A percentile compares a stretch with the other conserved stretches of the same genome.
phyloP scores from a whole-genome alignment of 2,888 invertebrate genomes.

The Conus canariensis region DNA sequence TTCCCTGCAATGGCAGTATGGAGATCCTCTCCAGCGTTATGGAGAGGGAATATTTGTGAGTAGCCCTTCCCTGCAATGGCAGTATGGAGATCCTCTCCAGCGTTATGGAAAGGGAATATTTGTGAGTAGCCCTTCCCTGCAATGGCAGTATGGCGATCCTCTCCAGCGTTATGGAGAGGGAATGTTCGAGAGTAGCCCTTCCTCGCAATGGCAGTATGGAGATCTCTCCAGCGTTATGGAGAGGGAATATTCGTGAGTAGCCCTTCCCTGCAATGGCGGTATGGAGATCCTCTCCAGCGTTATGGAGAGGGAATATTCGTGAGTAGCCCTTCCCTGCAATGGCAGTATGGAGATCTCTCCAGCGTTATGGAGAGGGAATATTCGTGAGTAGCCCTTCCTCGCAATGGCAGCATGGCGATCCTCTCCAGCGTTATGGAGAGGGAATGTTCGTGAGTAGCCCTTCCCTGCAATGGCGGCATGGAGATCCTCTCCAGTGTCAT shows the following conservation, averaged over 20 bases:
- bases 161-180: too few relatives aligned
- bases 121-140: too few relatives aligned
- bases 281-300: slow-evolving; percentile 56
- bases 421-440: too few relatives aligned
- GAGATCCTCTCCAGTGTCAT: too few relatives aligned
- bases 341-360: too few relatives aligned
- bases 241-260: slow-evolving; percentile 74
- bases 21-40: slow-evolving; percentile 75
- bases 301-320: slow-evolving; percentile 77
- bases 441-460: too few relatives aligned
- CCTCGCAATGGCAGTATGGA: slow-evolving; percentile 52
- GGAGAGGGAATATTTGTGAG: slow-evolving; percentile 77
- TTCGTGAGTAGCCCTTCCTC: too few relatives aligned
- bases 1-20: slow-evolving; percentile 48
- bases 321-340: slow-evolving; percentile 10
- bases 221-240: slow-evolving; percentile 77
- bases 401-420: too few relatives aligned
- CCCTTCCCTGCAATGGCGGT: slow-evolving; percentile 8
- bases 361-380: too few relatives aligned
- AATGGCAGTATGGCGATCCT: too few relatives aligned
- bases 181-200: too few relatives aligned
- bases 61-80: neutral
- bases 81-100: slow-evolving; percentile 57
- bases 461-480: too few relatives aligned
- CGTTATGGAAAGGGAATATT: neutral